phyloP scores from a whole-genome alignment of 2,888 invertebrate species.

The Busseola fusca region DNA sequence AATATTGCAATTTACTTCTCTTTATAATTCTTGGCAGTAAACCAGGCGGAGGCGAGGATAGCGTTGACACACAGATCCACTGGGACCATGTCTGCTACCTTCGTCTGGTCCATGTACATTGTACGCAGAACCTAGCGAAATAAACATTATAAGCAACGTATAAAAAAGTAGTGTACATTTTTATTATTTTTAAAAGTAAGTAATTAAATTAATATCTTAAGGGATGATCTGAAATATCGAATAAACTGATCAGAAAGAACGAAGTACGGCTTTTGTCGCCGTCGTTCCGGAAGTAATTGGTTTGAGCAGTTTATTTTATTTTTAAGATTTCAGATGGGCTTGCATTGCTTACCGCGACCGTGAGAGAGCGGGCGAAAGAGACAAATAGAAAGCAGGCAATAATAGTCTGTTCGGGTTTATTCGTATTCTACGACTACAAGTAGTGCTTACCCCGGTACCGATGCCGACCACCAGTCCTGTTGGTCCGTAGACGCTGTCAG shows the following conservation, averaged over 20 bases:
- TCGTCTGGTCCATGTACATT: conserved; percentile 91
- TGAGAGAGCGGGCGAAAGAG: neutral
- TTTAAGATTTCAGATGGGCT: neutral
- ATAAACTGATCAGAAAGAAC: neutral
- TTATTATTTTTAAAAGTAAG: too few relatives aligned
- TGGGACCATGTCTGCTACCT: conserved; percentile 93
- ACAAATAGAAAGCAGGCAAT: too few relatives aligned
- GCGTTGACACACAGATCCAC: conserved; percentile 95
- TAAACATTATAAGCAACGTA: neutral
- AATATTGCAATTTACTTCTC: conserved; percentile 78
- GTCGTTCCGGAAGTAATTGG: neutral
- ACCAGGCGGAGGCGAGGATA: conserved; percentile 94
- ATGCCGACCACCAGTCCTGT: conserved; percentile 93
- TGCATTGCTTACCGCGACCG: neutral
- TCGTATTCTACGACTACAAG: neutral
- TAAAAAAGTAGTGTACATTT: neutral
- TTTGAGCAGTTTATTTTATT: neutral
- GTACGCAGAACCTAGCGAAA: conserved; percentile 83
- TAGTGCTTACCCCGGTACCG: conserved; percentile 90
- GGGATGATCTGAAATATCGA: neutral
- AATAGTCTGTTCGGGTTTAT: neutral
- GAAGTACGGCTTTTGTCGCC: too few relatives aligned
- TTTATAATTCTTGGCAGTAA: conserved; percentile 87
- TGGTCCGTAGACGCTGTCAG: conserved; percentile 97
- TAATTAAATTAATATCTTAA: neutral